Percentiles rank a stretch among this genome's conserved stretches.
These are phyloP conservation scores for Erebia aethiops DNA, from an alignment of 2,888 invertebrate species.

Conservation along the genomic window DNA sequence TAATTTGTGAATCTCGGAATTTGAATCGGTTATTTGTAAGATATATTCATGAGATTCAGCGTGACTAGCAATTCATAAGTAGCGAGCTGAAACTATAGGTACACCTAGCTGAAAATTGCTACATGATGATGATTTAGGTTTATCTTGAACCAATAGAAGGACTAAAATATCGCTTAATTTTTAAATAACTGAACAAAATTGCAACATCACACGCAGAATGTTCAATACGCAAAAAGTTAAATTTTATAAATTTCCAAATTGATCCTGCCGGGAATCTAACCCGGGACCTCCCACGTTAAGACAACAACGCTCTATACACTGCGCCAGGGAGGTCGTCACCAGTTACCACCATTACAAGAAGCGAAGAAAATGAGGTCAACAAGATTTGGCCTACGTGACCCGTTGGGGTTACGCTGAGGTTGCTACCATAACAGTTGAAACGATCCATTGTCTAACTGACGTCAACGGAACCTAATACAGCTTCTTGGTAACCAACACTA, in stretches of 20 bases:
- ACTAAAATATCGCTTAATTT: too few species aligned
- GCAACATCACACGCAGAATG: too few species aligned
- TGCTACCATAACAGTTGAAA: constrained; percentile 23
- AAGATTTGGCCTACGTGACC: constrained; percentile 33
- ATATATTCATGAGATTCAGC: background rate
- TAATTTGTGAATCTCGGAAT: background rate
- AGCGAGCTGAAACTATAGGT: background rate
- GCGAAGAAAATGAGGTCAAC: constrained; percentile 1
- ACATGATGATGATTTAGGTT: background rate
- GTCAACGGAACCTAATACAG: constrained; percentile 28
- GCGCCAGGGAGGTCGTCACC: too few species aligned
- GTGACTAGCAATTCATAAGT: background rate
- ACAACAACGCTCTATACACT: too few species aligned
- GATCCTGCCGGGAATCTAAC: too few species aligned
- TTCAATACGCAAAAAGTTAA: background rate
- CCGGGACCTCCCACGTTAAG: too few species aligned
- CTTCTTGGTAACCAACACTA: constrained; percentile 14
- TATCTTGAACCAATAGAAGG: background rate
- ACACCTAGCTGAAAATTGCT: background rate
- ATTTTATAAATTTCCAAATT: too few species aligned
- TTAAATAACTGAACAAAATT: too few species aligned
- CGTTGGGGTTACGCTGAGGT: background rate
- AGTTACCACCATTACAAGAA: background rate
- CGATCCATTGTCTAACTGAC: constrained; percentile 34
- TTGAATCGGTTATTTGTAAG: background rate